Percentiles rank a stretch among this genome's conserved stretches.
phyloP scores from a whole-genome alignment of 2,113 vertebrate species.

The Procapra przewalskii region DNA sequence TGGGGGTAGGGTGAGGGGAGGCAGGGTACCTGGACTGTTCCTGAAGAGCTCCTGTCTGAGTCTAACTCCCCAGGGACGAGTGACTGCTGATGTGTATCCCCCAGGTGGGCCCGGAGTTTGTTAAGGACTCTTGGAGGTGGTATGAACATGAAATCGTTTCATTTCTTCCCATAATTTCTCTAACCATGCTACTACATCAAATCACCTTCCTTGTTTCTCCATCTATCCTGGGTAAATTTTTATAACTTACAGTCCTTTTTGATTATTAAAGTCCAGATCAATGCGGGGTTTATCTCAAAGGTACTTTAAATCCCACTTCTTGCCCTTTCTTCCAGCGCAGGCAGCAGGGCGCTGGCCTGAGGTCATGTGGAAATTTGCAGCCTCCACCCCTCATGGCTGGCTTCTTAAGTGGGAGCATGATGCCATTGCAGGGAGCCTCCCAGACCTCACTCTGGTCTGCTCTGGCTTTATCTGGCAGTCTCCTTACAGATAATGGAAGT shows the following conservation, averaged over 20 bases:
- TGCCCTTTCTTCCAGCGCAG: not conserved
- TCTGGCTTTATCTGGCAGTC: not conserved
- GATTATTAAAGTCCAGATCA: not conserved
- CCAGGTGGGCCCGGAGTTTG: not conserved
- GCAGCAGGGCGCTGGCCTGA: no score
- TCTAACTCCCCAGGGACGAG: not conserved
- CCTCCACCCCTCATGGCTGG: not conserved
- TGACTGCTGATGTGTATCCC: no score
- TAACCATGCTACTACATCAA: not conserved
- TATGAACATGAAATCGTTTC: not conserved
- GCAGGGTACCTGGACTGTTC: not conserved
- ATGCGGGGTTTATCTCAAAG: not conserved
- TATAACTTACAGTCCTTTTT: not conserved
- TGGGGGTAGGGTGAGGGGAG: accelerated
- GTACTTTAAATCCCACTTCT: not conserved
- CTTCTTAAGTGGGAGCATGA: accelerated
- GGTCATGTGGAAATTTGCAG: not conserved
- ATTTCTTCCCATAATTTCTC: not conserved
- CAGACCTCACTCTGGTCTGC: not conserved
- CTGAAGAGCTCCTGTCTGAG: not conserved
- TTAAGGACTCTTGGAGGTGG: not conserved
- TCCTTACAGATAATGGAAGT: not conserved
- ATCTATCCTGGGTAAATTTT: not conserved
- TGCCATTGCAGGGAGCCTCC: accelerated
- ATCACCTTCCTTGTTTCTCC: not conserved